These are phyloP conservation scores for Passer montanus DNA, from an alignment of 2,113 vertebrate genomes.

Conservation along the genomic window DNA sequence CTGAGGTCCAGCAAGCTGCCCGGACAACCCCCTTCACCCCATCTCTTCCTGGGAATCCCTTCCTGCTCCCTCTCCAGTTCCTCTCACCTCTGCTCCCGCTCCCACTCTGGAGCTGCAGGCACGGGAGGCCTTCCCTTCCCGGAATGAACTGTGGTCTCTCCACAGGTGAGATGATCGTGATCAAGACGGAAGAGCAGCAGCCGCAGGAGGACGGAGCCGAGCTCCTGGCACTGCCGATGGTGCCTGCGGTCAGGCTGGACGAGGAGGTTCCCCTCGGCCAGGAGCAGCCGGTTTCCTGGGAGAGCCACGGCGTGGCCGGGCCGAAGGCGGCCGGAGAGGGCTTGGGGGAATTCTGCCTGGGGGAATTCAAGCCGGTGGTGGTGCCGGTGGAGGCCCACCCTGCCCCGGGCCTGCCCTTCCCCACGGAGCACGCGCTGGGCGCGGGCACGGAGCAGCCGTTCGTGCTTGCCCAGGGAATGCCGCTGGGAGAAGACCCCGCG, in stretches of 20 bases:
- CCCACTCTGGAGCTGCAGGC: background rate
- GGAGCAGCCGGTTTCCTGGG: background rate
- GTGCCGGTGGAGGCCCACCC: slow-evolving; percentile 39
- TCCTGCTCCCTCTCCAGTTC: background rate
- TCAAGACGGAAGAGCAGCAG: slow-evolving; percentile 54
- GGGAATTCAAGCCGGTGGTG: slow-evolving; percentile 30
- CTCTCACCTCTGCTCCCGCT: background rate
- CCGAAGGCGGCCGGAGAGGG: background rate
- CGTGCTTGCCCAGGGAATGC: background rate
- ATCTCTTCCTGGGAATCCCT: background rate
- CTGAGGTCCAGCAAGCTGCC: background rate
- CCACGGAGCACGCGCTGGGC: background rate
- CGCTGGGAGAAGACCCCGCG: background rate
- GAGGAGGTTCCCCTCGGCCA: background rate
- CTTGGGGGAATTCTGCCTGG: background rate
- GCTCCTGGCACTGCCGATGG: background rate
- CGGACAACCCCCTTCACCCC: background rate
- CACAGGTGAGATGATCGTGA: slow-evolving; percentile 12
- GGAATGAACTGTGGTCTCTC: background rate
- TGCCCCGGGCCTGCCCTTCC: background rate
- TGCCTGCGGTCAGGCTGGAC: background rate
- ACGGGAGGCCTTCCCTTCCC: fast-evolving
- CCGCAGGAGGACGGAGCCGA: background rate
- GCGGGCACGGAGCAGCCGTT: background rate
- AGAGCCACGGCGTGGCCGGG: background rate